These are phyloP conservation scores for Phengaris alcon DNA, from an alignment of 2,888 invertebrate genomes.

Conservation along the genomic window DNA sequence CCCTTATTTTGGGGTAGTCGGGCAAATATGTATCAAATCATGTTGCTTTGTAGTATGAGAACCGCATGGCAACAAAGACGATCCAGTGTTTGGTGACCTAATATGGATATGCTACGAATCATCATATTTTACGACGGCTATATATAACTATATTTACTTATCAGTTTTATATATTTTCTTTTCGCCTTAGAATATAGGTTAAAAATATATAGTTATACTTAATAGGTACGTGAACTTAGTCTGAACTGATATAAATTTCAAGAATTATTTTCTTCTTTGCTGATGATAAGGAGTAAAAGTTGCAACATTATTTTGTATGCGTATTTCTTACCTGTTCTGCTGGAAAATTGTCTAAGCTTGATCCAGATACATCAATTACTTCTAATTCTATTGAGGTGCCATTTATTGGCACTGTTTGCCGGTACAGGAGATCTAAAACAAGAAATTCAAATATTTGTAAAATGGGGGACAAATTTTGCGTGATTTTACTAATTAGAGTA, in stretches of 20 bases:
- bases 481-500: not conserved
- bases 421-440: constrained; percentile 86
- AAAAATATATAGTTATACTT: too few species aligned
- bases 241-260: too few species aligned
- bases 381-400: constrained; percentile 86
- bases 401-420: constrained; percentile 86
- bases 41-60: not conserved
- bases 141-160: too few species aligned
- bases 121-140: too few species aligned
- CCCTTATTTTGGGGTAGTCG: not conserved
- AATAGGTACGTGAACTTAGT: too few species aligned
- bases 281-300: not conserved
- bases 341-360: constrained; percentile 82
- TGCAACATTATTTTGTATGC: not conserved
- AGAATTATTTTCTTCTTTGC: too few species aligned
- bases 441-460: constrained; percentile 32
- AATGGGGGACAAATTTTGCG: not conserved
- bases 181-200: too few species aligned
- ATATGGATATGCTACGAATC: not conserved
- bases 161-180: too few species aligned
- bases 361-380: constrained; percentile 88
- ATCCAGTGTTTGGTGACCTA: not conserved
- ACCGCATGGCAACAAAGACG: not conserved
- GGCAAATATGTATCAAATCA: not conserved
- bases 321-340: constrained; percentile 72